phyloP scores from a whole-genome alignment of 2,113 vertebrate genomes.

The Otis tarda region DNA sequence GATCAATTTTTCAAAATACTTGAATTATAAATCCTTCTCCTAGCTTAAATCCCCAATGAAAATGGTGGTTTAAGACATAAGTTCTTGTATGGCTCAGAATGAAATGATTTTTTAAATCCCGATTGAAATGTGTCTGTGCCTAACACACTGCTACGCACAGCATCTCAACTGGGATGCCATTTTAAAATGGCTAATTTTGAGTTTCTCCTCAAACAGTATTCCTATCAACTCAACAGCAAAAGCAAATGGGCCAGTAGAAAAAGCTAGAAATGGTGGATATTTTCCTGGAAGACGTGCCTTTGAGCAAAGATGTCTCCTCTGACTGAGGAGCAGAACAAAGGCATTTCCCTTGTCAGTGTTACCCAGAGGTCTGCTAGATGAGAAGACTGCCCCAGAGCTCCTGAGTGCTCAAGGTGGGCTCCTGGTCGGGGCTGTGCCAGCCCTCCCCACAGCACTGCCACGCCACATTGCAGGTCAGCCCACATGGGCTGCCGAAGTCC shows the following conservation, averaged over 20 bases:
- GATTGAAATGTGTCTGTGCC: not conserved
- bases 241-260: not conserved
- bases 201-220: not conserved
- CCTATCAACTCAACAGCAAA: not conserved
- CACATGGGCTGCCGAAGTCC: fast-evolving
- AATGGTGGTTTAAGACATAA: not conserved
- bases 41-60: not conserved
- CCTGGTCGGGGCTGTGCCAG: not conserved
- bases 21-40: not conserved
- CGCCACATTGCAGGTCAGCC: not conserved
- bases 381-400: not conserved
- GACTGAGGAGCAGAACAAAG: not conserved
- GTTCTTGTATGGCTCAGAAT: not conserved
- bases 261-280: not conserved
- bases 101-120: not conserved
- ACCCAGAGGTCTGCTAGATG: not conserved
- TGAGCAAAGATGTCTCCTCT: not conserved
- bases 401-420: not conserved
- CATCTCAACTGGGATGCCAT: not conserved
- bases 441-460: not conserved
- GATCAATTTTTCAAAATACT: not conserved
- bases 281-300: not conserved
- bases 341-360: not conserved
- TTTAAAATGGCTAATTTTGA: not conserved
- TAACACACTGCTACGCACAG: not conserved